phyloP scores from a whole-genome alignment of 2,113 vertebrate species.

The Pica pica region DNA sequence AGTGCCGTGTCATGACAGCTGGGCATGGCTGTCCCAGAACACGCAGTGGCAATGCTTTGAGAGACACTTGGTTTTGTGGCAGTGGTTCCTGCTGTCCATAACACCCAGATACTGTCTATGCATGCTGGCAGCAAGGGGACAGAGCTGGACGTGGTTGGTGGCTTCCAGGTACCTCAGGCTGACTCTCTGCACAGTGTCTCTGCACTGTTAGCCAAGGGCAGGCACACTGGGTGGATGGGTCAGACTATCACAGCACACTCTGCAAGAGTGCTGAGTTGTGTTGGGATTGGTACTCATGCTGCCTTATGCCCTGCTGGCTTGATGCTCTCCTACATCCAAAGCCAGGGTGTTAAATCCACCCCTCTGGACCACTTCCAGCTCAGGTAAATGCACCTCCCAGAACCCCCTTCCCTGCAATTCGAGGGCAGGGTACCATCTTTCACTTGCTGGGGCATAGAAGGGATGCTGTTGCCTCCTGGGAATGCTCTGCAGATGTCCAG shows the following conservation, averaged over 20 bases:
- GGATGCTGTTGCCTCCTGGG: background rate
- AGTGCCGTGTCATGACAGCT: fast-evolving
- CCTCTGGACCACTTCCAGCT: background rate
- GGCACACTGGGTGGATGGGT: background rate
- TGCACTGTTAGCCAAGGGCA: background rate
- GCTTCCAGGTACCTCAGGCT: background rate
- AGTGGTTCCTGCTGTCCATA: background rate
- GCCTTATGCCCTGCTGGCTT: background rate
- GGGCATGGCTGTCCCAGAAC: background rate
- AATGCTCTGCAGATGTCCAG: fast-evolving
- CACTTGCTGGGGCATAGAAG: background rate
- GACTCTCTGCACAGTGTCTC: background rate
- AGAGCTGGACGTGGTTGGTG: background rate
- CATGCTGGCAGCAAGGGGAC: background rate
- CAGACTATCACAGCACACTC: background rate
- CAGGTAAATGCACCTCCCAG: background rate
- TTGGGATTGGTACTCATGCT: background rate
- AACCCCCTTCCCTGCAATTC: background rate
- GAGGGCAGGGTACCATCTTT: background rate
- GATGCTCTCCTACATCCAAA: background rate
- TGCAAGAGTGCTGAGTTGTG: background rate
- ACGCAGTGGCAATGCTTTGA: background rate
- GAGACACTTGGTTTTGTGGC: background rate
- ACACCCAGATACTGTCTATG: fast-evolving
- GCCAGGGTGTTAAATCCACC: background rate